These are phyloP conservation scores for Tamias sibiricus DNA, from an alignment of 2,113 vertebrate genomes.

Conservation along the genomic window DNA sequence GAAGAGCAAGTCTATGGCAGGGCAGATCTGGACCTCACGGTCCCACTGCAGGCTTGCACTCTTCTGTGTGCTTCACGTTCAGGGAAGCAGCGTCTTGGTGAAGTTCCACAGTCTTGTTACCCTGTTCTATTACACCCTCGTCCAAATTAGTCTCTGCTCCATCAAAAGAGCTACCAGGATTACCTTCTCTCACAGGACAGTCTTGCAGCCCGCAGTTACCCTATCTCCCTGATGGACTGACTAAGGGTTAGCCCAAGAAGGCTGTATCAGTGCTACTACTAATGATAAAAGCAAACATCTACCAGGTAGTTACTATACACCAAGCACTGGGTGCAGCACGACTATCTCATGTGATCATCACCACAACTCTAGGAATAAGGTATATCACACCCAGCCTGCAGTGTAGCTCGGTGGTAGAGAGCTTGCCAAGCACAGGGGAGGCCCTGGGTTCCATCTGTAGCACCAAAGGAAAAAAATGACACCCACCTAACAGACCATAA, in stretches of 20 bases:
- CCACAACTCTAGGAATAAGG: background rate
- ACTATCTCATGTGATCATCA: background rate
- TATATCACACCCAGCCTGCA: background rate
- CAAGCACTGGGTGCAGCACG: background rate
- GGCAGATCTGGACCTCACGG: background rate
- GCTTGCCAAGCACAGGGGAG: background rate
- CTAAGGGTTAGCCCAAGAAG: background rate
- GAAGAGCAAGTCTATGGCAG: background rate
- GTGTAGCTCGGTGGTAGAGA: background rate
- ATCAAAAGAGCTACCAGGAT: background rate
- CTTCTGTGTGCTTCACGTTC: rapidly evolving
- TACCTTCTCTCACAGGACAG: background rate
- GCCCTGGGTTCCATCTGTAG: background rate
- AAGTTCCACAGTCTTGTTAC: rapidly evolving
- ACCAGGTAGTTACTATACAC: rapidly evolving
- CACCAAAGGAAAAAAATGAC: too few species aligned
- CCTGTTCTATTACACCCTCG: background rate
- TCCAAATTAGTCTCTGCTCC: background rate
- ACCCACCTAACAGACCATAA: background rate
- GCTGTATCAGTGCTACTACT: too few species aligned
- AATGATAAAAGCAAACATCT: background rate
- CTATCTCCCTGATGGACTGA: background rate
- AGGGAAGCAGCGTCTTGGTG: rapidly evolving
- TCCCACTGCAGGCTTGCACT: rapidly evolving
- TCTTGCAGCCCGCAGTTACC: background rate